Percentiles rank a stretch among this genome's conserved stretches.
phyloP scores from a whole-genome alignment of 2,888 invertebrate genomes.

The Calameuta pallipes region DNA sequence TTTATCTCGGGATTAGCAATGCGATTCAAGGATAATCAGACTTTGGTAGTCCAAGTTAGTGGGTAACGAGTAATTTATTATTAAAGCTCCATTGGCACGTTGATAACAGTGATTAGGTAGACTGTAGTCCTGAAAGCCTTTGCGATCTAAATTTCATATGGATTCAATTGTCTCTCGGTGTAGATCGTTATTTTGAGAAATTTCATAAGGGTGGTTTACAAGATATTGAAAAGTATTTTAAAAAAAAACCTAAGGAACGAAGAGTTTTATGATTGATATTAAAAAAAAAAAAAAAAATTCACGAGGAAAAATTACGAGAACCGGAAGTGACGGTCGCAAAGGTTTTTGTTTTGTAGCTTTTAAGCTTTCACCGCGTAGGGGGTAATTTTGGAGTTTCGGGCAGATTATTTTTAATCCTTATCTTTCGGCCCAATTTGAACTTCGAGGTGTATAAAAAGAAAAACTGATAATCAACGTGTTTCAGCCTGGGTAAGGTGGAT shows the following conservation, averaged over 20 bases:
- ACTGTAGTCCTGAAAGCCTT: neutral
- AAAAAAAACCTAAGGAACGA: no score
- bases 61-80: neutral
- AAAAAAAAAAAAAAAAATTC: no score
- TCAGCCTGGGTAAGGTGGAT: neutral
- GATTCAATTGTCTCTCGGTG: neutral
- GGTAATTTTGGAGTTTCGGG: neutral
- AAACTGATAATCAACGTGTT: neutral
- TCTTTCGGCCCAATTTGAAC: neutral
- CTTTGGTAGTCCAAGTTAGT: neutral
- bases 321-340: neutral
- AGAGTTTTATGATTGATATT: neutral
- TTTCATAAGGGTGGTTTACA: neutral
- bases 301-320: neutral
- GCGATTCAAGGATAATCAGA: neutral
- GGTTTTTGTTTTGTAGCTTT: neutral
- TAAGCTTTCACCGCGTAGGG: neutral
- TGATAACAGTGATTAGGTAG: neutral
- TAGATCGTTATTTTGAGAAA: neutral
- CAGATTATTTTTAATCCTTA: neutral
- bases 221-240: no score
- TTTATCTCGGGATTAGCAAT: neutral
- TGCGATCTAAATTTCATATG: neutral
- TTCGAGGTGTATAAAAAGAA: neutral
- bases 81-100: neutral